Evolutionary conservation across 1,140 invertebrate species (phyloP), one percentile per base, ranked within the genome.

Genomic region (Zaprionus tsacasi): DNA sequence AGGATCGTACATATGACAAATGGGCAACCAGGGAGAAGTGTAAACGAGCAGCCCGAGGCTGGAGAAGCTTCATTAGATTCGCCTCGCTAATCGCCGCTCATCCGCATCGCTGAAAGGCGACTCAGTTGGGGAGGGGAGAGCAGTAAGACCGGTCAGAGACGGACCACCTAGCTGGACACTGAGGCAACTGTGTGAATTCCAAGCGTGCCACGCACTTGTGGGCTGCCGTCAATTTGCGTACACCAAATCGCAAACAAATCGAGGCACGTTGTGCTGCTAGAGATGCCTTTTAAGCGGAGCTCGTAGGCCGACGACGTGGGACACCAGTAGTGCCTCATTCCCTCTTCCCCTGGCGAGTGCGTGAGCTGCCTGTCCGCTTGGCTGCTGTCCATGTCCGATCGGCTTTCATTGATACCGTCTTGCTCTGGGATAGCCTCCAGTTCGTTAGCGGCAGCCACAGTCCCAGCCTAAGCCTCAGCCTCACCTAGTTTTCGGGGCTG

Each of bases 231-330:
- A 87, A 87, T 88, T 87, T 82, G 83, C 76, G 72, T 60, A 58
- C 66, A 80, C 83, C 70, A 82, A 88, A 87, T 88, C 70, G 77
- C 82, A 78, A 87, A 87, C 82, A 86, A 86, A 86, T 86, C 79
- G 82, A 87, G 7, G 69, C 69, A 66, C 82, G 77, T 79, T 87
- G 82, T 74, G 58, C 61, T 78, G 72, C 25, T 12, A 25, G 43
- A 27, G 48, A 36, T 75, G 52, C 82, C 82, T 75, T 86, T 77
- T 82, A 82, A 79, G 82, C 64, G 13, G 52, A 43, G 33, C 38
- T 69, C 60, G 52, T 70, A 59, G 72, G 72, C 59, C 66, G 63
- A 54, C 58, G 8, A 36, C 27, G 36, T 60, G 12, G 33, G 30
- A 45, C 35, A 64, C 45, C 12, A 67, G 56, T 48, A 65, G 54